Percentiles rank a stretch among this genome's conserved stretches.
phyloP scores from a whole-genome alignment of 2,888 invertebrate genomes.

The Chymomyza caudatula region DNA sequence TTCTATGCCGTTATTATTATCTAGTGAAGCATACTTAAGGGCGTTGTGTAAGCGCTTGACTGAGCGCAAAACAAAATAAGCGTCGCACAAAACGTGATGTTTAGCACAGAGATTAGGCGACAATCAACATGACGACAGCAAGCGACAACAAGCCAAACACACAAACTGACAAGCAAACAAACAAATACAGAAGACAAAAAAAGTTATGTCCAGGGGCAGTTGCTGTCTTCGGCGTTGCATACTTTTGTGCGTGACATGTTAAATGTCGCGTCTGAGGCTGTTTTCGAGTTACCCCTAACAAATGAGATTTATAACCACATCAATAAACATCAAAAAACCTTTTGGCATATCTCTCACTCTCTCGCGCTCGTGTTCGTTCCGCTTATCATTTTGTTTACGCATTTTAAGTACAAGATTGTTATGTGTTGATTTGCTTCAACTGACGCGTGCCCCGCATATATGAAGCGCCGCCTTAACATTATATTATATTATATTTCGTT shows the following conservation, averaged over 20 bases:
- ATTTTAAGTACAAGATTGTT: constrained; percentile 73
- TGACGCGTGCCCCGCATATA: constrained; percentile 71
- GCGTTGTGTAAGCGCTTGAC: constrained; percentile 6
- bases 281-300: constrained; percentile 25
- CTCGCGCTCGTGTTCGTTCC: constrained; percentile 6
- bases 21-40: constrained; percentile 43
- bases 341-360: background rate
- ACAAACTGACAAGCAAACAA: constrained; percentile 4
- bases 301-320: constrained; percentile 61
- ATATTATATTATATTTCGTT: constrained; percentile 1
- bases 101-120: constrained; percentile 56
- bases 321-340: constrained; percentile 57
- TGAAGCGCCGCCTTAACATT: constrained; percentile 37
- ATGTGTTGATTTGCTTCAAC: constrained; percentile 70
- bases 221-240: background rate
- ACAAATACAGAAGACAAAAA: constrained; percentile 6
- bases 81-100: constrained; percentile 35
- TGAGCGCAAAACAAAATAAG: constrained; percentile 6
- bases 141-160: constrained; percentile 6
- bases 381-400: constrained; percentile 73
- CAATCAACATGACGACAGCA: constrained; percentile 44
- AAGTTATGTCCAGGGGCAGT: background rate
- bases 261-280: background rate
- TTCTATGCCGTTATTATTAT: constrained; percentile 48
- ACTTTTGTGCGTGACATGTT: constrained; percentile 22